phyloP scores from a whole-genome alignment of 2,113 vertebrate genomes.

The Nerophis lumbriciformis region DNA sequence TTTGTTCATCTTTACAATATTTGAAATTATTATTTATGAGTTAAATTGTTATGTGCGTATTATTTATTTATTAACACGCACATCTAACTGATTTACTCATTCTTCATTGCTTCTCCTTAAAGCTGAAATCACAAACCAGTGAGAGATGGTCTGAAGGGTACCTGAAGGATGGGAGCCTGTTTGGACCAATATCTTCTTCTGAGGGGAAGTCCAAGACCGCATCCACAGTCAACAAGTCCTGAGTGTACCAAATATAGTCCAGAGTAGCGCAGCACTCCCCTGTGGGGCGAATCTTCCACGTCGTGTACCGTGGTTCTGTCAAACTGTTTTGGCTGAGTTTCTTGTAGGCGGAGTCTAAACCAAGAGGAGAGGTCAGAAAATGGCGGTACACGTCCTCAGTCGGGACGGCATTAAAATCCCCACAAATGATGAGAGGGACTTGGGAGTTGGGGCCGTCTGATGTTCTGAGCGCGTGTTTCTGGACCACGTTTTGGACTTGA shows the following conservation, averaged over 20 bases:
- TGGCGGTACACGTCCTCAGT: constrained; percentile 86
- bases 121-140: constrained; percentile 91
- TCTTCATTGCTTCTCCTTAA: constrained; percentile 73
- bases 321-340: constrained; percentile 80
- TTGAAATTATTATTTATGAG: too few relatives aligned
- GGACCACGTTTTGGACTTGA: constrained; percentile 78
- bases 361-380: constrained; percentile 82
- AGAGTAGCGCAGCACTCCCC: constrained; percentile 90
- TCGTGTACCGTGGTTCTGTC: constrained; percentile 85
- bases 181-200: constrained; percentile 91
- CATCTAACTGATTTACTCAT: too few relatives aligned
- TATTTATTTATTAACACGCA: too few relatives aligned
- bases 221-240: constrained; percentile 74
- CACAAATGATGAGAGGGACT: constrained; percentile 82
- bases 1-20: too few relatives aligned
- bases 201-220: constrained; percentile 81
- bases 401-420: constrained; percentile 92
- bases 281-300: constrained; percentile 91
- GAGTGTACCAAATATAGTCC: constrained; percentile 97
- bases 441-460: background rate
- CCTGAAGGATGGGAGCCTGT: constrained; percentile 88
- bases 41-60: too few relatives aligned
- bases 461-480: constrained; percentile 24
- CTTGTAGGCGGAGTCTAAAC: constrained; percentile 89
- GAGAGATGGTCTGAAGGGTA: constrained; percentile 97